These are phyloP conservation scores for Hecatera dysodea DNA, from an alignment of 2,888 invertebrate species.

Conservation along the genomic window DNA sequence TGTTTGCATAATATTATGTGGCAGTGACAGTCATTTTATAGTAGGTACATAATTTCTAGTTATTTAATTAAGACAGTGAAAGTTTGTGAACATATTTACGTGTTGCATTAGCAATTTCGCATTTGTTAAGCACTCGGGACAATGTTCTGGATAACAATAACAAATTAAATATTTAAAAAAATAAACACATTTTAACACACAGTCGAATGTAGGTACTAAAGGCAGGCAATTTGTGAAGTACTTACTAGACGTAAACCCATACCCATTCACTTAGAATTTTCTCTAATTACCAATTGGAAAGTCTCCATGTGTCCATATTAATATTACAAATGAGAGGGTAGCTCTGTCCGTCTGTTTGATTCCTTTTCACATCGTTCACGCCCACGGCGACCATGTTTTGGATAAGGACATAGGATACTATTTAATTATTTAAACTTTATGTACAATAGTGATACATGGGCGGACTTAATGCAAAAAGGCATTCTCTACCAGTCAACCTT, in stretches of 20 bases:
- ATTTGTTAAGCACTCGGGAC: background rate
- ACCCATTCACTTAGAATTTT: background rate
- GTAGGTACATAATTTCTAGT: background rate
- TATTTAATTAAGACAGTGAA: background rate
- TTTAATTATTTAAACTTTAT: too few species aligned
- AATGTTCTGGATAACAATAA: background rate
- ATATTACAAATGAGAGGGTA: too few species aligned
- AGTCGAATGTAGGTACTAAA: background rate
- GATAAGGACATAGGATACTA: too few species aligned
- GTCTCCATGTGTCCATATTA: background rate
- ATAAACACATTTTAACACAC: background rate
- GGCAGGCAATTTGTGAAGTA: background rate
- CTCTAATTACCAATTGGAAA: background rate
- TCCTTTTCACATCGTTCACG: too few species aligned
- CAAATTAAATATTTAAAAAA: too few species aligned
- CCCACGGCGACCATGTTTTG: too few species aligned
- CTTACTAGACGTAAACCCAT: background rate
- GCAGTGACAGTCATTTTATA: background rate
- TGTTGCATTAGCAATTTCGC: background rate
- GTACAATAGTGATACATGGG: too few species aligned
- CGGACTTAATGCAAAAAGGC: too few species aligned
- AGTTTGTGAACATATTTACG: background rate
- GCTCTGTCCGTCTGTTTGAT: too few species aligned
- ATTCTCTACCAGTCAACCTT: too few species aligned
- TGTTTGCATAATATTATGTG: background rate